These are phyloP conservation scores for Emys orbicularis DNA, from an alignment of 2,797 vertebrate species.

Conservation along the genomic window DNA sequence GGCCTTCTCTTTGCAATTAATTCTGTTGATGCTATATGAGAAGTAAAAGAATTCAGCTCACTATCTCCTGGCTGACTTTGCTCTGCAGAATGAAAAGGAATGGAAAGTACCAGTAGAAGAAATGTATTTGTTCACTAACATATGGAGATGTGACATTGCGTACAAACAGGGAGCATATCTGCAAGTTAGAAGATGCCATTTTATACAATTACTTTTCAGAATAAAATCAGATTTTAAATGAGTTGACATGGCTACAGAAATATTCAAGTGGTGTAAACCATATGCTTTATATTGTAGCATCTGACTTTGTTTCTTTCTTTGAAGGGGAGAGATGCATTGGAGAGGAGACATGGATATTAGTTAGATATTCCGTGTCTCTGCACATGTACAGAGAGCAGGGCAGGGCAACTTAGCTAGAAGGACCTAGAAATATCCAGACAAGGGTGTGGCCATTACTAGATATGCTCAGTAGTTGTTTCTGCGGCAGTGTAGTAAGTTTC, in stretches of 20 bases:
- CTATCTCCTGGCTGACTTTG: background rate
- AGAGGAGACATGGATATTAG: too few relatives aligned
- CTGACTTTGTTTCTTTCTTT: too few relatives aligned
- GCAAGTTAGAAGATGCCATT: background rate
- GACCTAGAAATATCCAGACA: too few relatives aligned
- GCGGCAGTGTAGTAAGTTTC: too few relatives aligned
- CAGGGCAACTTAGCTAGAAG: too few relatives aligned
- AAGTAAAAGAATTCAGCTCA: conserved; percentile 15
- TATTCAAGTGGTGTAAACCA: background rate
- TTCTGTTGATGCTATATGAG: conserved; percentile 53
- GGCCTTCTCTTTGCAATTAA: conserved; percentile 63
- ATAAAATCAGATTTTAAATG: background rate
- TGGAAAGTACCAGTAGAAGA: conserved; percentile 22
- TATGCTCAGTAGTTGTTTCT: too few relatives aligned
- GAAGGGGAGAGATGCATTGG: too few relatives aligned
- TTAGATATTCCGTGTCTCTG: too few relatives aligned
- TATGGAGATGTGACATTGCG: background rate
- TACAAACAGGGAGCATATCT: background rate
- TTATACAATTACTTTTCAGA: background rate
- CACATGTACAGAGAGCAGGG: too few relatives aligned
- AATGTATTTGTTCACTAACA: conserved; percentile 23
- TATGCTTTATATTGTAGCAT: too few relatives aligned
- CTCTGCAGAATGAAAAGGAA: background rate
- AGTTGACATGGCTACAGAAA: background rate
- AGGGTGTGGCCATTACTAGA: too few relatives aligned